Conservation (phyloP, 2,113 vertebrate genomes). For the Notothenia coriiceps region DNA sequence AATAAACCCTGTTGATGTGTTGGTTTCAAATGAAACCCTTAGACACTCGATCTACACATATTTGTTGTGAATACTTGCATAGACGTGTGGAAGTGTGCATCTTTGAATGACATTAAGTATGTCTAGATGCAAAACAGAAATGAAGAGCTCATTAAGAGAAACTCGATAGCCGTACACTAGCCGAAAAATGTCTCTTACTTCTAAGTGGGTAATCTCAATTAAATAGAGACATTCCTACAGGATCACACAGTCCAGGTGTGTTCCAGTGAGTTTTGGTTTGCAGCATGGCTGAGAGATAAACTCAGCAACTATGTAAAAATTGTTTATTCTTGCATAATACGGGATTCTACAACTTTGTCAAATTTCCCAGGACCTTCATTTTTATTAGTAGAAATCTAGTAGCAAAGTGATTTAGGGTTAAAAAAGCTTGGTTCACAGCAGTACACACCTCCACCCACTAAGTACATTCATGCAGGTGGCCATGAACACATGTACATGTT, state of each 20-base stretch:
- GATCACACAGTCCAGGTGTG: neutral
- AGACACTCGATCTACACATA: conserved; percentile 8
- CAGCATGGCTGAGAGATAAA: neutral
- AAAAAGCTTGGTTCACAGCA: too few relatives aligned
- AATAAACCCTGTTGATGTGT: conserved; percentile 13
- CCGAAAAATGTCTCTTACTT: neutral
- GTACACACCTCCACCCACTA: too few relatives aligned
- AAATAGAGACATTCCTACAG: neutral
- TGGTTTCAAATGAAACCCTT: neutral
- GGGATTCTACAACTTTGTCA: neutral
- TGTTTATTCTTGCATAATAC: neutral
- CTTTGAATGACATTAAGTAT: neutral
- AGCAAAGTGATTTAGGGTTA: too few relatives aligned
- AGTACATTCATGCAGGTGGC: too few relatives aligned
- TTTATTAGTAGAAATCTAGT: too few relatives aligned
- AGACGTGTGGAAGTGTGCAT: neutral
- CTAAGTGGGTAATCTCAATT: too few relatives aligned
- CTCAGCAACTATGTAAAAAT: neutral
- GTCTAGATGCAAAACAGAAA: neutral
- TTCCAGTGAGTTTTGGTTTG: neutral
- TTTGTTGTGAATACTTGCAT: neutral
- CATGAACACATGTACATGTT: too few relatives aligned
- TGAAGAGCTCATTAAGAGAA: conserved; percentile 4
- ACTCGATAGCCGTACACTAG: neutral
- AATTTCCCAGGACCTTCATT: too few relatives aligned